phyloP scores from a whole-genome alignment of 1,140 invertebrate species.

The Formica exsecta region DNA sequence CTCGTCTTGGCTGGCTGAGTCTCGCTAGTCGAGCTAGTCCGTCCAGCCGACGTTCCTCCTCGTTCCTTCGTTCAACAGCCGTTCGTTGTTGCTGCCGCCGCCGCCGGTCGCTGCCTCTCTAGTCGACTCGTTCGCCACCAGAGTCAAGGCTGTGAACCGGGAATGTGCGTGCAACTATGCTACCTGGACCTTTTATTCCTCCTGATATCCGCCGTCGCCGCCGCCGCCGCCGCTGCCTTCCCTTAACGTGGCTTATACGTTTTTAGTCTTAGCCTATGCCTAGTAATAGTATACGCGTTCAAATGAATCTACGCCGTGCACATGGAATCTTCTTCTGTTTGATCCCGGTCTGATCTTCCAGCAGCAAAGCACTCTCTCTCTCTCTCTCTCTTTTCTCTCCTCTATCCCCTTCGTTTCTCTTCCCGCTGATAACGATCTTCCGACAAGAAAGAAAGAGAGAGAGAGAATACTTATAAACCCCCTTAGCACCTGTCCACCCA shows the following conservation, averaged over 20 bases:
- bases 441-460: slow-evolving; percentile 46
- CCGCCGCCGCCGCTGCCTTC: slow-evolving; percentile 42
- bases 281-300: slow-evolving; percentile 67
- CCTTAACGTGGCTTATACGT: slow-evolving; percentile 66
- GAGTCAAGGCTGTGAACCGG: slow-evolving; percentile 85
- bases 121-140: slow-evolving; percentile 66
- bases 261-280: slow-evolving; percentile 56
- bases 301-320: slow-evolving; percentile 69
- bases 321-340: neutral
- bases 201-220: slow-evolving; percentile 73
- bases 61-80: slow-evolving; percentile 41
- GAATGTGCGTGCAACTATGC: slow-evolving; percentile 86
- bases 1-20: slow-evolving; percentile 35
- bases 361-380: neutral
- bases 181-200: slow-evolving; percentile 83
- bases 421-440: slow-evolving; percentile 81
- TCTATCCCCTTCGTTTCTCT: slow-evolving; percentile 72
- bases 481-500: slow-evolving; percentile 82
- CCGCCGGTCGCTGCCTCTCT: slow-evolving; percentile 55
- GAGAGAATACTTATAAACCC: slow-evolving; percentile 77
- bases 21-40: slow-evolving; percentile 41
- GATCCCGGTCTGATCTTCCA: slow-evolving; percentile 1
- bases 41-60: slow-evolving; percentile 47
- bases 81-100: slow-evolving; percentile 56
- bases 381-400: slow-evolving; percentile 35